Conservation (phyloP, 2,888 invertebrate species). For the Heteropelma amictum region DNA sequence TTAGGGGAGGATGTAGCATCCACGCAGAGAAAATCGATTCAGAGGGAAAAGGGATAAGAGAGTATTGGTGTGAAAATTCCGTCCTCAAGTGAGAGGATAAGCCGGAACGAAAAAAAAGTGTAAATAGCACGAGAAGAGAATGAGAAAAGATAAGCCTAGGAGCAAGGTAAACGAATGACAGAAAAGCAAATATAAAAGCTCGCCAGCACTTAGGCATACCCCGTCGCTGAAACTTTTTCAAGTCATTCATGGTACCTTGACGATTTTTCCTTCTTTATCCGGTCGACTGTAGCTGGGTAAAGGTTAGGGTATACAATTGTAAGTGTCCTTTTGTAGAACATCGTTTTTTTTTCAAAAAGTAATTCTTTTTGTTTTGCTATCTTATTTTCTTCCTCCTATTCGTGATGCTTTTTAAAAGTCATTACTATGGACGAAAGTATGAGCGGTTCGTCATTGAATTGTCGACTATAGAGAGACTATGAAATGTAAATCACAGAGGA, state of each 20-base stretch:
- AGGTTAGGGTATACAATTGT: background rate
- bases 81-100: conserved; percentile 16
- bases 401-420: no score
- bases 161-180: conserved; percentile 35
- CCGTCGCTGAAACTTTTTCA: conserved; percentile 15
- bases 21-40: conserved; percentile 41
- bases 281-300: no score
- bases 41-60: background rate
- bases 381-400: background rate
- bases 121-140: conserved; percentile 9
- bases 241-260: background rate
- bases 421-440: no score
- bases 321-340: background rate
- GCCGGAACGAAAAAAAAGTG: conserved; percentile 20
- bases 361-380: background rate
- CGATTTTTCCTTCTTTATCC: conserved; percentile 1
- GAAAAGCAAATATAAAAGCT: conserved; percentile 43
- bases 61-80: conserved; percentile 43
- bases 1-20: conserved; percentile 11
- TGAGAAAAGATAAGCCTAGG: conserved; percentile 22
- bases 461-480: no score
- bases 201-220: conserved; percentile 33
- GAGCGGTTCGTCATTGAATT: no score
- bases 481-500: no score
- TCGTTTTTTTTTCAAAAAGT: background rate